These are phyloP conservation scores for Sycobia sp. DNA, from an alignment of 1,140 invertebrate species.

Conservation along the genomic window DNA sequence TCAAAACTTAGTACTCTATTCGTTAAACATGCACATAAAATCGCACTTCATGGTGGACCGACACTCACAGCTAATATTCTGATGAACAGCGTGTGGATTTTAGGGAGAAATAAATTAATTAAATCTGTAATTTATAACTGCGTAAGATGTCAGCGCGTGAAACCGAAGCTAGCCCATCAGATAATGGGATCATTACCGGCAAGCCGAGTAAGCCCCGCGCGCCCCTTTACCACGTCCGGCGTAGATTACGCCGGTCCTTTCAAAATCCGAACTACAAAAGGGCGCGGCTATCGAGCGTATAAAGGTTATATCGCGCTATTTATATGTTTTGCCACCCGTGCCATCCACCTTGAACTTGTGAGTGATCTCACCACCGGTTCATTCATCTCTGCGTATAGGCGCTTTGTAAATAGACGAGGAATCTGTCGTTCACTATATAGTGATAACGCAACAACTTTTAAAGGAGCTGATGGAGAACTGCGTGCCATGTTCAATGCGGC, in stretches of 20 bases:
- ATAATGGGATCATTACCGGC: conserved; percentile 2
- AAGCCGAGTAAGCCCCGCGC: not conserved
- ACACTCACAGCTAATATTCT: too few species aligned
- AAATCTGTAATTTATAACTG: too few species aligned
- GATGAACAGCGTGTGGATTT: not conserved
- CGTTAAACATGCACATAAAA: too few species aligned
- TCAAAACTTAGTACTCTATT: not conserved
- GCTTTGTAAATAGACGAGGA: conserved; percentile 13
- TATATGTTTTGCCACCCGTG: too few species aligned
- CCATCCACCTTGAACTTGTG: conserved; percentile 22
- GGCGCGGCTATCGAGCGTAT: not conserved
- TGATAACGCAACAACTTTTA: conserved; percentile 29
- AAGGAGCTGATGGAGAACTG: conserved; percentile 21
- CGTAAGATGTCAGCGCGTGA: too few species aligned
- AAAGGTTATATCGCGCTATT: conserved; percentile 27
- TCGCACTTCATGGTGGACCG: too few species aligned
- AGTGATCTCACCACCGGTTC: conserved; percentile 4
- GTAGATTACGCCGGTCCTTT: conserved; percentile 19
- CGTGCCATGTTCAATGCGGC: conserved; percentile 3
- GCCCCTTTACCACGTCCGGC: too few species aligned
- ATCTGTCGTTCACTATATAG: too few species aligned
- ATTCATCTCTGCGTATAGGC: conserved; percentile 24
- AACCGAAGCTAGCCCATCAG: too few species aligned
- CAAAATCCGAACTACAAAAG: not conserved
- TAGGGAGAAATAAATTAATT: too few species aligned